Percentiles rank a stretch among this genome's conserved stretches.
phyloP scores from a whole-genome alignment of 2,888 invertebrate species.

The Trissolcus brochymenae region DNA sequence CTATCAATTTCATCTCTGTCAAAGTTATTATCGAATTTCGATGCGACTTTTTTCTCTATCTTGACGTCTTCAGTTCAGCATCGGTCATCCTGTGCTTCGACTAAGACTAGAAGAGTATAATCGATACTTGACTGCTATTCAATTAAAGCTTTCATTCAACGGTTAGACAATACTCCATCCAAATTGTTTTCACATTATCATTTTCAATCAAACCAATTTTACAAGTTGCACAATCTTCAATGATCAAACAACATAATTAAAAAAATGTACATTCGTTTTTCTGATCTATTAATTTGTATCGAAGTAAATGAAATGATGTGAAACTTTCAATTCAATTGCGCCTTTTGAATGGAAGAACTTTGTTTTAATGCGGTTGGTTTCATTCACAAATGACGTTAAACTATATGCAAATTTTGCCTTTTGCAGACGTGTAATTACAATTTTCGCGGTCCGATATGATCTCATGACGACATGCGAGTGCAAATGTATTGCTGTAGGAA shows the following conservation, averaged over 20 bases:
- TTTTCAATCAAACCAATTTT: too few relatives aligned
- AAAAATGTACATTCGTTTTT: too few relatives aligned
- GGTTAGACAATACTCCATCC: neutral
- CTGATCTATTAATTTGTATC: too few relatives aligned
- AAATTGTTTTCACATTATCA: neutral
- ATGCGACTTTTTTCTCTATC: conserved; percentile 37
- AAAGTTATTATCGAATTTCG: conserved; percentile 45
- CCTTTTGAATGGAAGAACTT: too few relatives aligned
- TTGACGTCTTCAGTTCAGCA: conserved; percentile 32
- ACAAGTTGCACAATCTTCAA: neutral
- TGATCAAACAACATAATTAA: too few relatives aligned
- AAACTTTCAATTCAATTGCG: too few relatives aligned
- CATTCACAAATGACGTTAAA: conserved; percentile 1
- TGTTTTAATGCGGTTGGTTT: too few relatives aligned
- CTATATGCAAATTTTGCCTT: conserved; percentile 29
- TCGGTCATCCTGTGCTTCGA: conserved; percentile 42
- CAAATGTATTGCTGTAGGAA: conserved; percentile 15
- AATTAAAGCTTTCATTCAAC: conserved; percentile 13
- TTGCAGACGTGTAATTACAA: conserved; percentile 28
- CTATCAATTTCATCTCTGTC: conserved; percentile 22
- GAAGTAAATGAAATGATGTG: too few relatives aligned
- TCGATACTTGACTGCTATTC: conserved; percentile 54
- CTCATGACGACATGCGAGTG: conserved; percentile 32
- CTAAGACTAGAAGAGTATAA: conserved; percentile 40
- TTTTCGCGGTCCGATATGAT: conserved; percentile 29